phyloP scores from a whole-genome alignment of 2,113 vertebrate genomes.

The Nothobranchius kuhntae region DNA sequence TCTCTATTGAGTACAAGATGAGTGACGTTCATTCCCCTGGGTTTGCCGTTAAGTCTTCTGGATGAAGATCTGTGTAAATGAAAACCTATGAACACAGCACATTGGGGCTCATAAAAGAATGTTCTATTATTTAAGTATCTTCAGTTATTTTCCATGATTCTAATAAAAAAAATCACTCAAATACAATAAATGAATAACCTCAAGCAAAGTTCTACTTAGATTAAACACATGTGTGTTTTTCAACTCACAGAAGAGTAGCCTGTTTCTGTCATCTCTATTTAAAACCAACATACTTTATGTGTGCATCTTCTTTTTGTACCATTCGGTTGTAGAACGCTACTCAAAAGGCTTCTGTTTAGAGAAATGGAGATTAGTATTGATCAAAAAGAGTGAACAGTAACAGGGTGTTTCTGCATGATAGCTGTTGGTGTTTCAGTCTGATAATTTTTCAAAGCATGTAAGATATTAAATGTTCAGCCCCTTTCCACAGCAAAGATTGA shows the following conservation, averaged over 20 bases:
- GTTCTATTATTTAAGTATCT: neutral
- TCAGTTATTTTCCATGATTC: neutral
- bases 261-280: neutral
- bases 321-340: too few relatives aligned
- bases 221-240: too few relatives aligned
- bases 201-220: too few relatives aligned
- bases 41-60: constrained; percentile 2
- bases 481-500: too few relatives aligned
- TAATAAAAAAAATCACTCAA: neutral
- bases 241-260: neutral
- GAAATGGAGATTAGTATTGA: too few relatives aligned
- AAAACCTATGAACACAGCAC: constrained; percentile 1
- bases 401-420: too few relatives aligned
- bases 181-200: neutral
- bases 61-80: constrained; percentile 14
- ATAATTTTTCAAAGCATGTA: too few relatives aligned
- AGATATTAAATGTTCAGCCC: too few relatives aligned
- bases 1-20: constrained; percentile 20
- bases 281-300: neutral
- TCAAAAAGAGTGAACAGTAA: too few relatives aligned
- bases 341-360: too few relatives aligned
- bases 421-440: too few relatives aligned
- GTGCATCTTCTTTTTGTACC: neutral
- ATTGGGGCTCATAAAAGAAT: neutral
- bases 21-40: constrained; percentile 17